A percentile compares a stretch with the other conserved stretches of the same genome.
Evolutionary conservation across 2,113 vertebrate genomes (phyloP).

Genomic region (Myrmecobius fasciatus): DNA sequence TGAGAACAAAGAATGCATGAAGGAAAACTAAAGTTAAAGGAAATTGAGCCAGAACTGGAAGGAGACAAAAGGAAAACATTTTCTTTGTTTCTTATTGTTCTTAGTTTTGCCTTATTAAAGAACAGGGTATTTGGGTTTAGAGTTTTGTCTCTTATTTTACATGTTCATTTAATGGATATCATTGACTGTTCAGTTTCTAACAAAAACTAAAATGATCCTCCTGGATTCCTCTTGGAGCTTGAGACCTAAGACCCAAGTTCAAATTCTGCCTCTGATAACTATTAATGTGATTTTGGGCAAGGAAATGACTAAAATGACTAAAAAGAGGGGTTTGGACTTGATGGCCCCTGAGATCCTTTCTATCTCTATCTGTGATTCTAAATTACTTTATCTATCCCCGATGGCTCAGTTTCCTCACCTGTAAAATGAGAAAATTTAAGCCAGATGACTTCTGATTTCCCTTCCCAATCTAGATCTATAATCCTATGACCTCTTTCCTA

Average conservation of each 20-base stretch:
- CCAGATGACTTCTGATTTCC: not conserved
- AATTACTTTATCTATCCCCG: not conserved
- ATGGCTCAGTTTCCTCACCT: not conserved
- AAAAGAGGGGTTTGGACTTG: not conserved
- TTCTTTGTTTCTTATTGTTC: not conserved
- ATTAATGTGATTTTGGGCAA: not conserved
- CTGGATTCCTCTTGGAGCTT: not conserved
- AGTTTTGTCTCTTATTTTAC: not conserved
- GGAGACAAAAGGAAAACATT: not conserved
- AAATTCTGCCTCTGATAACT: not conserved
- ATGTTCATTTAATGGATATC: not conserved
- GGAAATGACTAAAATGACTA: not conserved
- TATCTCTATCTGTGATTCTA: not conserved
- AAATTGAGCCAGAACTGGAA: not conserved
- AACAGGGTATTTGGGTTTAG: not conserved
- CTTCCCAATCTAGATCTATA: not conserved
- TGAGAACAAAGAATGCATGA: not conserved
- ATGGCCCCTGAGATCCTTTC: not conserved
- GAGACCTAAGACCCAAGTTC: not conserved
- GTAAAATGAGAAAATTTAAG: not conserved
- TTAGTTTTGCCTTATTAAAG: not conserved
- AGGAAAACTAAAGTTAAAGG: not conserved
- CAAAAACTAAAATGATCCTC: not conserved
- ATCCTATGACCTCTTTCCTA: not conserved
- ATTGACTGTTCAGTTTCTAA: not conserved